phyloP scores from a whole-genome alignment of 2,113 vertebrate genomes.

The Prionailurus bengalensis region DNA sequence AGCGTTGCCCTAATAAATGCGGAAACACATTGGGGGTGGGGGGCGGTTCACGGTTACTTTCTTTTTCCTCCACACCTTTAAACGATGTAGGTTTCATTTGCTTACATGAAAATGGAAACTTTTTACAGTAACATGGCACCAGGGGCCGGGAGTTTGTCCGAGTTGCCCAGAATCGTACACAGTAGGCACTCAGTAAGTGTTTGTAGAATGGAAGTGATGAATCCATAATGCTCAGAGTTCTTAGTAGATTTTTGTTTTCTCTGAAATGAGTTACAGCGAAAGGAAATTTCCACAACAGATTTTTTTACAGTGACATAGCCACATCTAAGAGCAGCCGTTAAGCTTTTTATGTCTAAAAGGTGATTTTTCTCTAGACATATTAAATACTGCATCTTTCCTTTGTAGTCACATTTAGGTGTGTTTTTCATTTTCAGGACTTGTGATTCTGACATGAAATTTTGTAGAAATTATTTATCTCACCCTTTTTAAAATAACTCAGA shows the following conservation, averaged over 20 bases:
- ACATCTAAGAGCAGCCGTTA: not conserved
- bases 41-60: not conserved
- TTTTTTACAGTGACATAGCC: not conserved
- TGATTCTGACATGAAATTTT: not conserved
- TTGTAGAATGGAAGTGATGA: not conserved
- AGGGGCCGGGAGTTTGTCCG: too few species aligned
- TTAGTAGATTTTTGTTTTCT: not conserved
- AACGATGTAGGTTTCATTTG: not conserved
- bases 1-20: not conserved
- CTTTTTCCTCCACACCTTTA: not conserved
- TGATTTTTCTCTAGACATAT: not conserved
- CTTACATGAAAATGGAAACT: rapidly evolving
- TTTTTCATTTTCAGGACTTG: not conserved
- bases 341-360: not conserved
- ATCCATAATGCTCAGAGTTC: not conserved
- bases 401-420: rapidly evolving
- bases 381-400: not conserved
- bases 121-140: not conserved
- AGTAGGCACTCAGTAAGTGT: not conserved
- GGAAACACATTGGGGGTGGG: not conserved
- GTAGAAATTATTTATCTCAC: not conserved
- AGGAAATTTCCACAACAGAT: not conserved
- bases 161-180: rapidly evolving
- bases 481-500: not conserved
- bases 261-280: not conserved